Base-by-base conservation (phyloP, 2,113 vertebrate species). In the Rhinolophus sinicus region DNA sequence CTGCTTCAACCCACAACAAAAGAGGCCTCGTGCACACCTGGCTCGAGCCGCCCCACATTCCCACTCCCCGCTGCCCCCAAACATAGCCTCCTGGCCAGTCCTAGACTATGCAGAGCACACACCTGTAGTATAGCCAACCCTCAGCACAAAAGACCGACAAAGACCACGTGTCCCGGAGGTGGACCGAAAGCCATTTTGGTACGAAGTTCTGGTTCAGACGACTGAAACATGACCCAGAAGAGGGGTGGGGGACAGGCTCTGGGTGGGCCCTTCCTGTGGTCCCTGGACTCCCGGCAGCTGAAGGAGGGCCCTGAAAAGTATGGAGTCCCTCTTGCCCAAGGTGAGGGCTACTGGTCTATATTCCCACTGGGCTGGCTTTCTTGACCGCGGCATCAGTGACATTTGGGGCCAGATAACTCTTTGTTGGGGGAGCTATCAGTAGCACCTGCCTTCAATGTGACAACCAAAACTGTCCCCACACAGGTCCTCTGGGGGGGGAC, bases 31-130 rank as follows among this genome's bases (percentile, higher is more conserved):
- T 26, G 22, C 5, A 54, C 1, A 56, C 28, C n/a, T 33, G 15
- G 58, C 50, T 67, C 58, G 19, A 56, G 24, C 12, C 21, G 8
- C 15, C 18, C 22, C 14, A 26, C 14, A 6, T 13, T 44, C 40
- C n/a, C 1, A 38, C 15, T 22, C 8, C 28, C 11, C 2, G 16
- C 22, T 50, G 5, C 1, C 56, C 35, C 26, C 8, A 24, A 5
- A 69, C 4, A 26, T 28, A 67, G 4, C 2, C 33, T 30, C 18
- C 19, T 28, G 40, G 28, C 35, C 85, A 58, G 21, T 18, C 26
- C 28, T 10, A 3, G 76, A 12, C 40, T 47, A 18, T 30, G 18
- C 21, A 44, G 19, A 8, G 8, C 15, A 33, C 18, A 28, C 3
- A 14, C 26, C 35, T 54, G 38, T 54, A 77, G 13, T n/a, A 5